These are phyloP conservation scores for Paedocypris sp. DNA, from an alignment of 2,113 vertebrate species.

Conservation along the genomic window DNA sequence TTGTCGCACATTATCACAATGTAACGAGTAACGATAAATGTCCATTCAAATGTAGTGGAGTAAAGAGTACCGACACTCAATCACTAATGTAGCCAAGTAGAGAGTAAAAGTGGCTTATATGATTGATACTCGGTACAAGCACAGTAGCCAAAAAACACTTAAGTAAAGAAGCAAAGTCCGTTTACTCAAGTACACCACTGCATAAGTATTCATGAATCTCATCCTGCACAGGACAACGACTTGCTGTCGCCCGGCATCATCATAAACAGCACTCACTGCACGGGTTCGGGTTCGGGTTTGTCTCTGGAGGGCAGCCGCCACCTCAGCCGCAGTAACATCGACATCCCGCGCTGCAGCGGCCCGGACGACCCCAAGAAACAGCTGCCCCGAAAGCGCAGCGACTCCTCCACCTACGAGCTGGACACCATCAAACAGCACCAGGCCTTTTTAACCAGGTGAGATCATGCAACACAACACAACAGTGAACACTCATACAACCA, in stretches of 20 bases:
- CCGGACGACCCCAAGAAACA: constrained; percentile 80
- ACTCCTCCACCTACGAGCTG: constrained; percentile 91
- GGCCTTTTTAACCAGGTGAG: constrained; percentile 91
- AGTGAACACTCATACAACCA: too few species aligned
- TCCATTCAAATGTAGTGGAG: too few species aligned
- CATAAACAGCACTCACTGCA: constrained; percentile 68
- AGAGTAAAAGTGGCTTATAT: too few species aligned
- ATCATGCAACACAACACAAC: neutral
- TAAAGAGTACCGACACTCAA: too few species aligned
- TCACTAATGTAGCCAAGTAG: too few species aligned
- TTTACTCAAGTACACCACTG: too few species aligned
- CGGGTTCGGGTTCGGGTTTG: constrained; percentile 48
- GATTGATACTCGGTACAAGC: too few species aligned
- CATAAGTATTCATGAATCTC: neutral
- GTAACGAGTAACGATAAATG: too few species aligned
- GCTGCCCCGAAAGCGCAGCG: constrained; percentile 87
- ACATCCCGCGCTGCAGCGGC: constrained; percentile 78
- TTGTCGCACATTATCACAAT: too few species aligned
- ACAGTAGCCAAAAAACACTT: too few species aligned
- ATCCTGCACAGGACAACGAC: constrained; percentile 73
- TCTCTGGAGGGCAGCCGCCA: constrained; percentile 83
- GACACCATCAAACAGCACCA: constrained; percentile 97
- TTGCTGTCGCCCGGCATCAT: constrained; percentile 83
- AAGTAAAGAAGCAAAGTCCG: too few species aligned
- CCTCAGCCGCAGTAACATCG: constrained; percentile 92